Evolutionary conservation across 1,140 invertebrate genomes (phyloP).

Genomic region (Drosophila sucinea): DNA sequence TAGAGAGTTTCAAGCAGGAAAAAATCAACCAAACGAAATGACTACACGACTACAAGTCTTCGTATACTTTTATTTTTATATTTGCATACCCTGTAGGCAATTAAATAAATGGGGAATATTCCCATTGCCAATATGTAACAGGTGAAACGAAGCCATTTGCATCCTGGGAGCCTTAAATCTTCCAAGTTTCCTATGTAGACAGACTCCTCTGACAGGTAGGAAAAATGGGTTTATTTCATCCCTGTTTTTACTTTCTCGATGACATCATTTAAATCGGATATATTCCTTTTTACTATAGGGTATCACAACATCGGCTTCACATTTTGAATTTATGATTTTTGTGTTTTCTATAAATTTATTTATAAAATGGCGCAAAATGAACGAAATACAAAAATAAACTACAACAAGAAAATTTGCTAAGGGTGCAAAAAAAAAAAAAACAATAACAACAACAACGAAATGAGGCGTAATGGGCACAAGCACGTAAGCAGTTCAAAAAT

Average conservation of each 20-base stretch:
- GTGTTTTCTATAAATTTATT: conserved; percentile 53
- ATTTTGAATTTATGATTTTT: neutral
- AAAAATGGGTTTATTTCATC: neutral
- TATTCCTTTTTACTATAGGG: conserved; percentile 11
- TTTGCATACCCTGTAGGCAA: neutral
- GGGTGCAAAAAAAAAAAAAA: conserved; percentile 43
- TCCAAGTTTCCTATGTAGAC: no score
- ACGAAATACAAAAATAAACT: conserved; percentile 49
- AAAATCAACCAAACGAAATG: conserved; percentile 22
- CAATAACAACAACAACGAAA: conserved; percentile 39
- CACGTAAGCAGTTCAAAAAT: conserved; percentile 38
- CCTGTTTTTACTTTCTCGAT: conserved; percentile 2
- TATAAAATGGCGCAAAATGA: conserved; percentile 55
- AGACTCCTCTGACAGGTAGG: no score
- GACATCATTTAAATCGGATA: no score
- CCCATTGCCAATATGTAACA: no score
- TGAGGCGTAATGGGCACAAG: conserved; percentile 53
- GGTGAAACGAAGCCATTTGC: no score
- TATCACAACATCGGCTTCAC: neutral
- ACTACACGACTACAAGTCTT: conserved; percentile 2
- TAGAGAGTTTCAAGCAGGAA: conserved; percentile 44
- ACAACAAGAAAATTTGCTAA: conserved; percentile 51
- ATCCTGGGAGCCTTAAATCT: no score
- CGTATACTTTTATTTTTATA: no score
- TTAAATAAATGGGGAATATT: no score